A percentile compares a stretch with the other conserved stretches of the same genome.
Conservation (phyloP, 2,888 invertebrate species). For the Toxonevra muliebris region DNA sequence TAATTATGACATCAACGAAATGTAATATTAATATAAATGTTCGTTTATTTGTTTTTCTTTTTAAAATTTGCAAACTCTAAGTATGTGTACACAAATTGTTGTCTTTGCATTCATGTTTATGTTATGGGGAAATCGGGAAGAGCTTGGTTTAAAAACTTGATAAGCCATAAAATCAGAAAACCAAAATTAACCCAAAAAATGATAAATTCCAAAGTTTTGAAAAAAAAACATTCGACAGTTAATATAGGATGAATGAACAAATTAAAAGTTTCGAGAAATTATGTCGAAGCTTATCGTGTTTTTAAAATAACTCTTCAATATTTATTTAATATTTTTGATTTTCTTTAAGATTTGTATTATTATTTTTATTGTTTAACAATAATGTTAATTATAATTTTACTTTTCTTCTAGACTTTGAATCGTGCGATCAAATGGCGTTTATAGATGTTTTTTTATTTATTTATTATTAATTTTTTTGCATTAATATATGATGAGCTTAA, state of each 20-base stretch:
- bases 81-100: no score
- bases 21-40: constrained; percentile 31
- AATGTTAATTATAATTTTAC: constrained; percentile 9
- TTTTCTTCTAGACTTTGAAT: constrained; percentile 22
- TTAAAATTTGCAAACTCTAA: constrained; percentile 25
- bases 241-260: no score
- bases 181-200: no score
- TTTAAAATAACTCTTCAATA: not conserved
- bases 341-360: not conserved
- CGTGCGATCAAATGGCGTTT: constrained; percentile 18
- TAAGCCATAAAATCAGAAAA: no score
- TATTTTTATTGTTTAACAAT: not conserved
- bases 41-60: constrained; percentile 33
- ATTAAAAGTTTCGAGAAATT: no score
- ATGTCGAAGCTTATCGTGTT: not conserved
- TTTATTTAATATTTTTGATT: not conserved
- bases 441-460: constrained; percentile 8
- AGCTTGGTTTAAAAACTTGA: no score
- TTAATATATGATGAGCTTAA: no score
- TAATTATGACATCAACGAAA: constrained; percentile 28
- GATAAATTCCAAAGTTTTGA: no score
- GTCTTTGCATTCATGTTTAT: no score
- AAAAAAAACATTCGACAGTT: no score
- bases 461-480: not conserved
- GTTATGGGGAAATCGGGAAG: no score